A percentile compares a stretch with the other conserved stretches of the same genome.
Evolutionary conservation across 2,113 vertebrate genomes (phyloP).

Genomic region (Strix uralensis): DNA sequence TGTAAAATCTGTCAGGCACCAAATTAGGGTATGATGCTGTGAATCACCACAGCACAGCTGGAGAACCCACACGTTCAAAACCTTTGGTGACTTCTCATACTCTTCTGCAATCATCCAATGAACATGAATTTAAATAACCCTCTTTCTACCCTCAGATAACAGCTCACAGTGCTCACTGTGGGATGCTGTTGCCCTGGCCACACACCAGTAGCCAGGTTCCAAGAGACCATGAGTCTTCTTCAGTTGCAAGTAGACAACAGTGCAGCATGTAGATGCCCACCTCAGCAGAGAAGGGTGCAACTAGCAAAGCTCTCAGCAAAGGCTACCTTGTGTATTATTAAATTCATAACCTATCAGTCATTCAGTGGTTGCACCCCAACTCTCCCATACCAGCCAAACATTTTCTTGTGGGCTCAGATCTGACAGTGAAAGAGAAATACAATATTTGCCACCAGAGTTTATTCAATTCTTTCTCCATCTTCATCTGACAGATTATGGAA

Average conservation of each 20-base stretch:
- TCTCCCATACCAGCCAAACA: not conserved
- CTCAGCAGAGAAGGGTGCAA: not conserved
- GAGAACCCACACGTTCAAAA: not conserved
- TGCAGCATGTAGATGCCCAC: not conserved
- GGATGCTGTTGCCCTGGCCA: not conserved
- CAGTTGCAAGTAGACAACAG: not conserved
- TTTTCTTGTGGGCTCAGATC: not conserved
- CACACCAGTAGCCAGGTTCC: not conserved
- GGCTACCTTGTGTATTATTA: not conserved
- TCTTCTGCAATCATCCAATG: not conserved
- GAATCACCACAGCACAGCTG: not conserved
- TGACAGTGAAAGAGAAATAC: not conserved
- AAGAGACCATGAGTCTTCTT: not conserved
- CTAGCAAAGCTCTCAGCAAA: not conserved
- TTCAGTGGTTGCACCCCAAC: not conserved
- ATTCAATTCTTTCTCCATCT: not conserved
- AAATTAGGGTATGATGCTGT: not conserved
- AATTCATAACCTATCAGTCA: not conserved
- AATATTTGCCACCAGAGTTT: not conserved
- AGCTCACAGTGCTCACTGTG: accelerated
- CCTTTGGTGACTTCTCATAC: not conserved
- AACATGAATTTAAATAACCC: not conserved
- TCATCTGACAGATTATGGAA: not conserved
- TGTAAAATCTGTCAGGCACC: not conserved
- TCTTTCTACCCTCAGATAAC: not conserved